Evolutionary conservation across 2,797 vertebrate species (phyloP).

Genomic region (Poeciliopsis infans): DNA sequence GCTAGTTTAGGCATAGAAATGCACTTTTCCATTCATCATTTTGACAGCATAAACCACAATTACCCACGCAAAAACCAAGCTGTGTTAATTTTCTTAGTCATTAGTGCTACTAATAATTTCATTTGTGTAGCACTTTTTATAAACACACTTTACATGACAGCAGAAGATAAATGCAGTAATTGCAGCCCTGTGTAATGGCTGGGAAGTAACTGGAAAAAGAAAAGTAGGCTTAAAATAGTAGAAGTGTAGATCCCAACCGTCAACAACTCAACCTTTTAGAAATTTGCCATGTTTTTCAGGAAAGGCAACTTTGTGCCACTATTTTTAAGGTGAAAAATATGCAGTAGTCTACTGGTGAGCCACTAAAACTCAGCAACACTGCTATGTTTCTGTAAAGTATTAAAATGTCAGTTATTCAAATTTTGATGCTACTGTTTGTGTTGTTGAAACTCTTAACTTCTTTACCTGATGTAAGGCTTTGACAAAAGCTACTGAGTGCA

Average conservation of each 20-base stretch:
- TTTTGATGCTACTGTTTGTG: slow-evolving; percentile 64
- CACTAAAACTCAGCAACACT: slow-evolving; percentile 60
- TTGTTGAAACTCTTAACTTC: slow-evolving; percentile 65
- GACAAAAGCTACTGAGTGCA: slow-evolving; percentile 84
- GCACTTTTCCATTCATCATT: slow-evolving; percentile 32
- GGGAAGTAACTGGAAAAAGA: slow-evolving; percentile 24
- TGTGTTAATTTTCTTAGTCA: slow-evolving; percentile 32
- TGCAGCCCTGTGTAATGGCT: slow-evolving; percentile 27
- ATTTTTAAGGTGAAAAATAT: slow-evolving; percentile 10
- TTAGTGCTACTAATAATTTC: slow-evolving; percentile 42
- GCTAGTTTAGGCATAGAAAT: slow-evolving; percentile 25
- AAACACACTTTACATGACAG: slow-evolving; percentile 41
- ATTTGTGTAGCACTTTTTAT: slow-evolving; percentile 35
- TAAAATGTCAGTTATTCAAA: slow-evolving; percentile 66
- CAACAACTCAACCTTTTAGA: not conserved
- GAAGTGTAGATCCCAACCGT: not conserved
- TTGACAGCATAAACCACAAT: slow-evolving; percentile 25
- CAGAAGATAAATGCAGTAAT: slow-evolving; percentile 34
- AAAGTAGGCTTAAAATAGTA: slow-evolving; percentile 3
- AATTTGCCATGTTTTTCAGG: not conserved
- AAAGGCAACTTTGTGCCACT: not conserved
- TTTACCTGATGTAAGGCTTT: slow-evolving; percentile 84
- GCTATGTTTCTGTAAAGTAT: slow-evolving; percentile 67
- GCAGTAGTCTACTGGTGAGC: slow-evolving; percentile 21
- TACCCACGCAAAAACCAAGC: slow-evolving; percentile 13